Conservation (phyloP, 2,888 invertebrate genomes). For the Phlogophora meticulosa region DNA sequence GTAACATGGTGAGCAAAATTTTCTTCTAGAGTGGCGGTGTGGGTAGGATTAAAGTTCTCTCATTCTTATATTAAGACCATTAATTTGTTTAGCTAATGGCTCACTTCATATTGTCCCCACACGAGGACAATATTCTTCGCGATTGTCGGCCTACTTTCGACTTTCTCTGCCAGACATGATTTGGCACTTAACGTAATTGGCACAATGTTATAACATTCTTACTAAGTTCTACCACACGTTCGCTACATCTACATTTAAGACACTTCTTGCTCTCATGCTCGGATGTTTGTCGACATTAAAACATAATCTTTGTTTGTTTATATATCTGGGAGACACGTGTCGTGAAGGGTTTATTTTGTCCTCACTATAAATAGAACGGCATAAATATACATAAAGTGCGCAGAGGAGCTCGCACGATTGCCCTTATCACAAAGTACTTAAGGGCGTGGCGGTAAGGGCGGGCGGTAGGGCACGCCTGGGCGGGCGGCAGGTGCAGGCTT, state of each 20-base stretch:
- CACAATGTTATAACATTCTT: slow-evolving; percentile 59
- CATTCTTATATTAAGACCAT: slow-evolving; percentile 55
- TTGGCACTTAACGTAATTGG: slow-evolving; percentile 83
- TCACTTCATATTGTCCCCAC: slow-evolving; percentile 65
- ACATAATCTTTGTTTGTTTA: slow-evolving; percentile 52
- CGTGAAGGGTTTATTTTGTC: slow-evolving; percentile 61
- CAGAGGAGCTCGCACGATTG: slow-evolving; percentile 73
- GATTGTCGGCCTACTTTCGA: slow-evolving; percentile 71
- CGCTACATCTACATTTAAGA: slow-evolving; percentile 40
- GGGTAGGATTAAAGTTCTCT: slow-evolving; percentile 46
- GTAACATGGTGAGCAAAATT: background rate
- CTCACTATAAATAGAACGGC: slow-evolving; percentile 65
- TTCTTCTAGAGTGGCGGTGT: background rate
- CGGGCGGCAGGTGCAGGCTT: slow-evolving; percentile 85
- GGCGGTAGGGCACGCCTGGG: slow-evolving; percentile 66
- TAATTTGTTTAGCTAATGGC: slow-evolving; percentile 65
- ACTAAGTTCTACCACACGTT: slow-evolving; percentile 46
- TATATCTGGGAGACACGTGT: slow-evolving; percentile 62
- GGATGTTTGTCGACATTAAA: slow-evolving; percentile 45
- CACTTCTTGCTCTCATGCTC: slow-evolving; percentile 45
- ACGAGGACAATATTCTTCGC: slow-evolving; percentile 69
- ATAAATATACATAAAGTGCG: slow-evolving; percentile 68
- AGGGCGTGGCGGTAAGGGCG: slow-evolving; percentile 72
- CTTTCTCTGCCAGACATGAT: slow-evolving; percentile 79
- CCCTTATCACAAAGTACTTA: slow-evolving; percentile 80